phyloP scores from a whole-genome alignment of 2,113 vertebrate species.

The Serranochromis macrocephalus region DNA sequence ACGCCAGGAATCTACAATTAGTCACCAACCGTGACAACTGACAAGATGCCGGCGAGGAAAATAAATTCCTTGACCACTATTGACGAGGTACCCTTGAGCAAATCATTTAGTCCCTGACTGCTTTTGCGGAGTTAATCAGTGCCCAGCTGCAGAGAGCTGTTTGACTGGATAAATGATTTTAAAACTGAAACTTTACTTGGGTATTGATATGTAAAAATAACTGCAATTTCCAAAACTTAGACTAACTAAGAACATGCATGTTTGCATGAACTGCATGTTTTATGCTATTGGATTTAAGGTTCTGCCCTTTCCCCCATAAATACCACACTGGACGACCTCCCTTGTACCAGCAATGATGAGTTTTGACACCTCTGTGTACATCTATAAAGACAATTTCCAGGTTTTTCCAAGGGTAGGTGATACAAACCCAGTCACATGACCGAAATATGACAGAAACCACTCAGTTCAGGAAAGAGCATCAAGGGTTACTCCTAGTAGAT shows the following conservation, averaged over 20 bases:
- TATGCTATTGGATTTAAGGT: background rate
- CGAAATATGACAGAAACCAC: background rate
- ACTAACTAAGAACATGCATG: background rate
- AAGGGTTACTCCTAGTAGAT: background rate
- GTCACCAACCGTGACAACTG: background rate
- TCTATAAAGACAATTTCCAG: background rate
- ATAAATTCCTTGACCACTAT: background rate
- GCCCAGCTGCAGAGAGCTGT: background rate
- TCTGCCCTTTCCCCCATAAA: background rate
- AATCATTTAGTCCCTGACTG: background rate
- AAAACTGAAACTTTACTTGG: background rate
- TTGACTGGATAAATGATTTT: background rate
- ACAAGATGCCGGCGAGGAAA: background rate
- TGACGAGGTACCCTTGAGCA: constrained; percentile 26
- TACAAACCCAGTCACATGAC: background rate
- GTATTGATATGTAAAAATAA: background rate
- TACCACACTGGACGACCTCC: background rate
- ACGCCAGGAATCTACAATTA: constrained; percentile 10
- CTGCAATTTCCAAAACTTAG: background rate
- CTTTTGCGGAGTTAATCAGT: constrained; percentile 9
- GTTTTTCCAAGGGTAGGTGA: background rate
- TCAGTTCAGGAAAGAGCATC: background rate
- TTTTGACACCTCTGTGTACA: background rate
- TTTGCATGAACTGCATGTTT: background rate
- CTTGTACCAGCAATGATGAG: background rate